These are phyloP conservation scores for Tachycineta bicolor DNA, from an alignment of 2,113 vertebrate genomes.

Conservation along the genomic window DNA sequence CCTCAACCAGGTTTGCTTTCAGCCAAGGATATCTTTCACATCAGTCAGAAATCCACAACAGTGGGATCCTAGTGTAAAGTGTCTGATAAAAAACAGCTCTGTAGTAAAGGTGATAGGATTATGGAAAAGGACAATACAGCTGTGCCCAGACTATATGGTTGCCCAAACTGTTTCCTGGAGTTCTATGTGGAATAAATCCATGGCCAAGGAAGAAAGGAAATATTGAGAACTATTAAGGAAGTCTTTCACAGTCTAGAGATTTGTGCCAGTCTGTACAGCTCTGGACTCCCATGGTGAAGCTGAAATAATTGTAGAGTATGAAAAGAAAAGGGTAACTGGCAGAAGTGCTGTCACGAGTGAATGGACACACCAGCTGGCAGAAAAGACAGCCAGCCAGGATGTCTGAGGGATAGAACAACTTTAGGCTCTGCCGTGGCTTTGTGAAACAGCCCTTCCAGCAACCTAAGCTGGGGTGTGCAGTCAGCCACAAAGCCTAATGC, in stretches of 20 bases:
- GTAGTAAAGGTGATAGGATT: background rate
- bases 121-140: background rate
- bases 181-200: background rate
- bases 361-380: background rate
- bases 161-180: background rate
- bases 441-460: slow-evolving; percentile 25
- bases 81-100: background rate
- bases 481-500: background rate
- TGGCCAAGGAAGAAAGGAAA: background rate
- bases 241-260: background rate
- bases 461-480: background rate
- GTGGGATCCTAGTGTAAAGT: background rate
- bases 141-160: background rate
- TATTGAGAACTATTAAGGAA: background rate
- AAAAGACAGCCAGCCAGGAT: background rate
- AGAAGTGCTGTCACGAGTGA: background rate
- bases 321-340: background rate
- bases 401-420: background rate
- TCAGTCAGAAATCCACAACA: background rate
- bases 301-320: background rate
- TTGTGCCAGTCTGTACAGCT: background rate
- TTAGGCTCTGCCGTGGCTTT: slow-evolving; percentile 4
- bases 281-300: background rate
- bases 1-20: background rate
- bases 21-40: background rate